Percentiles rank a stretch among this genome's conserved stretches.
phyloP scores from a whole-genome alignment of 2,888 invertebrate genomes.

The Hofmannophila pseudospretella region DNA sequence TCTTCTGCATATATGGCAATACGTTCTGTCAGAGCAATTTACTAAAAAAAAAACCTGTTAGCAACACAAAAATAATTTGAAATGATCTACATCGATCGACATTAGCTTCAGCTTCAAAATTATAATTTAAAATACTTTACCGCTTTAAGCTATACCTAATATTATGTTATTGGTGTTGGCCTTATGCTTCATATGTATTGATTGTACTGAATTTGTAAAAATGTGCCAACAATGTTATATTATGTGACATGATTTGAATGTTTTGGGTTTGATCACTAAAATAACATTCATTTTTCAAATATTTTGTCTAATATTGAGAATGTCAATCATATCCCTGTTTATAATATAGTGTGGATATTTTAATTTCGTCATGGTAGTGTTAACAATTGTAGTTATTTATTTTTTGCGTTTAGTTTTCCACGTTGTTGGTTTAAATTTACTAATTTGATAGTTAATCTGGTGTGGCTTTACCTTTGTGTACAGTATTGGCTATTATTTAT shows the following conservation, averaged over 20 bases:
- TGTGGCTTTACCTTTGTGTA: constrained; percentile 6
- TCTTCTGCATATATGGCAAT: constrained; percentile 31
- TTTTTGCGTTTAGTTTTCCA: constrained; percentile 4
- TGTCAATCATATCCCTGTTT: too few species aligned
- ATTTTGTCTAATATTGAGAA: too few species aligned
- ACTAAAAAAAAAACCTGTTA: constrained; percentile 21
- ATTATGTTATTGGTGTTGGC: constrained; percentile 56
- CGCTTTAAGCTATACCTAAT: constrained; percentile 42
- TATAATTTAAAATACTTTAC: constrained; percentile 15
- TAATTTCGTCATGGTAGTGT: not conserved
- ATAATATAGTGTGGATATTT: not conserved
- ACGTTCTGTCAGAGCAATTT: constrained; percentile 23
- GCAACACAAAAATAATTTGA: constrained; percentile 17
- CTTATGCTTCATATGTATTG: constrained; percentile 24
- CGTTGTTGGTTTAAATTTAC: not conserved
- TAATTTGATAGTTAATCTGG: not conserved
- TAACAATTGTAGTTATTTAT: not conserved
- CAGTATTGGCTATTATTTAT: not conserved
- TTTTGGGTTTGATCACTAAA: too few species aligned
- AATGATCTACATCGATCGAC: not conserved
- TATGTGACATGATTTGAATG: not conserved
- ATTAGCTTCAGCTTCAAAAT: constrained; percentile 11
- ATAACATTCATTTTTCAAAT: too few species aligned
- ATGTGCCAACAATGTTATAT: not conserved
- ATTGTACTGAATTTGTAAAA: not conserved